Base-by-base conservation (phyloP, 2,113 vertebrate genomes). In the Cynoglossus semilaevis region DNA sequence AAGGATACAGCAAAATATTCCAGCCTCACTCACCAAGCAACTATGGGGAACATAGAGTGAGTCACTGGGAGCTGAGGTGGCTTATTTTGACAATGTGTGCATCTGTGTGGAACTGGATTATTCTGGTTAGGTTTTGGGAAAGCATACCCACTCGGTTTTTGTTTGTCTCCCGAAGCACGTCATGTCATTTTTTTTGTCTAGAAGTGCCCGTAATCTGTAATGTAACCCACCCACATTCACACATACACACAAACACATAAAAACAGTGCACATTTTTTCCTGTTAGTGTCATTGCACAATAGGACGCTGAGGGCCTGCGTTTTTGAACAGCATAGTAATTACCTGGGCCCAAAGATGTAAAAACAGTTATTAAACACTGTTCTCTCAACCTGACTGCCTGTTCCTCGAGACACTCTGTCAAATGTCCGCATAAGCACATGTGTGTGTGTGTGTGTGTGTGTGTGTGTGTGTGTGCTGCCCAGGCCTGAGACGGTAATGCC, bases 51-150 rank as follows among this genome's bases (percentile, higher is more conserved):
- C 81, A 73, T 60, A 83, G 58, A 59, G 68, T 88, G 84, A 88
- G 80, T 86, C 86, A 88, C 59, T 46, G 58, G 1, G 63, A 72
- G 72, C 82, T 80, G 80, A 83, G 79, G 76, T 81, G 70, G 83
- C 77, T 67, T 80, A 80, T 80, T 87, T 83, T 71, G 74, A 84
- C 74, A 80, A 72, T 79, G 72, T 76, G 79, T 79, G 80, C 55
- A 61, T 72, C 73, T 57, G 45, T 37, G 68, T 63, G 54, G 73
- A 80, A 77, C 82, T 80, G 71, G 71, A 77, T 80, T 63, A 74
- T 81, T 84, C 78, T 76, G 74, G 77, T 68, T 79, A 69, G 67
- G 67, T 80, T 84, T 84, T 77, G 77, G 81, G 83, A 84, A 29
- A 80, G 70, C 76, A 43, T 64, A 51, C 69, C 62, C 70, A 73